phyloP scores from a whole-genome alignment of 2,113 vertebrate genomes.

The Orycteropus afer region DNA sequence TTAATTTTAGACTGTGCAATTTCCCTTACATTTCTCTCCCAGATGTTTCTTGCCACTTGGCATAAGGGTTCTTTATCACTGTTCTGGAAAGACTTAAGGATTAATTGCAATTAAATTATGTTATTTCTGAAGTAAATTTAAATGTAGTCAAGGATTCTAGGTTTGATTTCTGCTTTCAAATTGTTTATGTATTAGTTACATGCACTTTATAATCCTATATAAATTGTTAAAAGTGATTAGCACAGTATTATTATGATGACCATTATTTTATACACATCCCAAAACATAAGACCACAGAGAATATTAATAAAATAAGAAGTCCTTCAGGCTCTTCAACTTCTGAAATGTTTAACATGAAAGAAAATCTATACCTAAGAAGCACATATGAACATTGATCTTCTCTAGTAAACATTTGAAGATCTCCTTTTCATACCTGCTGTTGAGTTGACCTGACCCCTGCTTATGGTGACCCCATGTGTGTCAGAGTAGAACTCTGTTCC shows the following conservation, averaged over 20 bases:
- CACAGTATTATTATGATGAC: neutral
- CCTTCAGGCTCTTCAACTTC: neutral
- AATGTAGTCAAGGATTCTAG: neutral
- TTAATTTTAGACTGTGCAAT: neutral
- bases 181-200: neutral
- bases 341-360: neutral
- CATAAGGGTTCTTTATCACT: neutral
- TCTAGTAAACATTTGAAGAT: neutral
- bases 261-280: neutral
- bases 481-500: neutral
- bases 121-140: neutral
- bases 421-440: neutral
- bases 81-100: slow-evolving; percentile 4
- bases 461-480: neutral
- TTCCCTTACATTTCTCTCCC: neutral
- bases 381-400: neutral
- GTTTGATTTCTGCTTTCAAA: slow-evolving; percentile 36
- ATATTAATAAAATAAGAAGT: neutral
- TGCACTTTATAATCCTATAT: neutral
- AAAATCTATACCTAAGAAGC: neutral
- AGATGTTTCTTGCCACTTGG: neutral
- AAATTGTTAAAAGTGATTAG: slow-evolving; percentile 31
- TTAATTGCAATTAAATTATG: neutral
- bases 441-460: neutral
- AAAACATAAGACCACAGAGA: neutral